Evolutionary conservation across 2,797 vertebrate genomes (phyloP).

Genomic region (Phyllotis vaccarum): DNA sequence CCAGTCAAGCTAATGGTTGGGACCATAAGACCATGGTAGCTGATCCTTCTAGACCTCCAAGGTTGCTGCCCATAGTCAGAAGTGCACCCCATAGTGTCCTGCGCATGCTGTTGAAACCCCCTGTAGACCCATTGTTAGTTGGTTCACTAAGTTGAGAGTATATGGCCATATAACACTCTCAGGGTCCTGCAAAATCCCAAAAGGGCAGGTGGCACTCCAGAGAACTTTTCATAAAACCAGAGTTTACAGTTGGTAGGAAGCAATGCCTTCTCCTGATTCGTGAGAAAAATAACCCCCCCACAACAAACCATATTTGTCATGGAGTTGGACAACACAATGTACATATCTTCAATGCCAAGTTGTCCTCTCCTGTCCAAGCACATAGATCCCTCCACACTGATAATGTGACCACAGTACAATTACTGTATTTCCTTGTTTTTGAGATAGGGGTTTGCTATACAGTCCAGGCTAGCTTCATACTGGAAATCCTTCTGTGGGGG

Average conservation of each 20-base stretch:
- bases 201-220: background rate
- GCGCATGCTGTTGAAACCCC: background rate
- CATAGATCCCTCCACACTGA: background rate
- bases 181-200: background rate
- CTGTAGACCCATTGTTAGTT: background rate
- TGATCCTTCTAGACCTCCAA: background rate
- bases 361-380: background rate
- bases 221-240: background rate
- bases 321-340: fast-evolving
- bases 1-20: background rate
- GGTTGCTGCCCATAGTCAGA: background rate
- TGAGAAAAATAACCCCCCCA: background rate
- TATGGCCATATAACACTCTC: background rate
- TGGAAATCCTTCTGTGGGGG: background rate
- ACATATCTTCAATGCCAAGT: background rate
- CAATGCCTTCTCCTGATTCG: background rate
- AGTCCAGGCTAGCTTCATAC: background rate
- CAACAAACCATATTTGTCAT: background rate
- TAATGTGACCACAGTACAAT: fast-evolving
- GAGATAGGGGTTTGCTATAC: background rate
- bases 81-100: background rate
- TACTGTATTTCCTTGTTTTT: background rate
- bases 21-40: background rate
- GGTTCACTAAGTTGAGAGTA: background rate
- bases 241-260: background rate